A percentile compares a stretch with the other conserved stretches of the same genome.
Evolutionary conservation across 2,797 vertebrate genomes (phyloP).

Genomic region (Mycteria americana): DNA sequence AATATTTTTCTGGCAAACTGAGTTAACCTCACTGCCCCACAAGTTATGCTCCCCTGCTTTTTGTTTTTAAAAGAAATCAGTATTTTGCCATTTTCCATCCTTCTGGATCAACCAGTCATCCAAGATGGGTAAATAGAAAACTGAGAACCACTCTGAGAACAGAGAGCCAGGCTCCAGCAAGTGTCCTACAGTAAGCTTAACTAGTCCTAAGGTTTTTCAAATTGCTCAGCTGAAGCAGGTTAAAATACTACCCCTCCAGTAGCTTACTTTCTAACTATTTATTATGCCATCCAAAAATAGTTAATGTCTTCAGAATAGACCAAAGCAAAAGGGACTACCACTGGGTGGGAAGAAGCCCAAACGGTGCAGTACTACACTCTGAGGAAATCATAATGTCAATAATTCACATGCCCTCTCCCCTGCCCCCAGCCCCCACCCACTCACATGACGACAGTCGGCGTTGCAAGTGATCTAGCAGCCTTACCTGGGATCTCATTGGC

Average conservation of each 20-base stretch:
- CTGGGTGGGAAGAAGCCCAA: neutral
- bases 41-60: neutral
- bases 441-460: fast-evolving
- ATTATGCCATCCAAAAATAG: neutral
- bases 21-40: neutral
- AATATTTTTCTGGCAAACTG: neutral
- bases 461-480: neutral
- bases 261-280: neutral
- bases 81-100: neutral
- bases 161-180: neutral
- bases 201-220: neutral
- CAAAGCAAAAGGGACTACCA: neutral
- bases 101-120: neutral
- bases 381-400: fast-evolving
- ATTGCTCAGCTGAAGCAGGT: neutral
- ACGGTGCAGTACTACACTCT: neutral
- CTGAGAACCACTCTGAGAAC: neutral
- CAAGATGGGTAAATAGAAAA: neutral
- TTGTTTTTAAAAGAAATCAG: neutral
- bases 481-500: constrained; percentile 98
- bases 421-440: neutral
- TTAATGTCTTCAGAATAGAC: neutral
- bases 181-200: neutral
- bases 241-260: neutral
- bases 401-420: neutral